Evolutionary conservation across 2,888 invertebrate species (phyloP), one percentile per base, ranked within the genome.

Genomic region (Drosophila percnosoma): DNA sequence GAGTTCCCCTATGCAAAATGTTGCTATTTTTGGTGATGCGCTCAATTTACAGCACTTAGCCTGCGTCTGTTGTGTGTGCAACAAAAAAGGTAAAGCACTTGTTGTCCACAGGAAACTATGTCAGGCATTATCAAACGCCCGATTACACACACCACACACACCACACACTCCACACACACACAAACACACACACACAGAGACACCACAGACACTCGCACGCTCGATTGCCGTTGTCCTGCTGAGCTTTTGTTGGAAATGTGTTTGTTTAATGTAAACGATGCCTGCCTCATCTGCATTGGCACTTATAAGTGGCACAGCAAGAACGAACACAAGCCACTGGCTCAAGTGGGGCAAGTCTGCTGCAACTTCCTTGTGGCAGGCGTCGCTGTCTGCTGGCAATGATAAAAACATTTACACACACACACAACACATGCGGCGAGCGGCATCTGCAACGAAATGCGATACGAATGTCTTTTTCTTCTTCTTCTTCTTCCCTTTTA

Each of bases 1-100:
- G 21, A 51, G 42, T 58, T 49, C 45, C 51, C 29, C 59, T 34
- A 67, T 59, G 61, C 57, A 76, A 76, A 76, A 62, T 74, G 73
- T 60, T 71, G 76, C 69, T 75, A 75, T 73, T 80, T 75, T 78
- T 75, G 73, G 76, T 69, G 83, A 81, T 83, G 81, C 78, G 83
- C 85, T 83, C 85, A 84, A 84, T 81, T 83, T 84, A 79, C 83
- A 81, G 81, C 85, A 83, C 85, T 78, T 74, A 73, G 52, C 40
- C 33, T 33, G 33, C 4, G 33, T 33, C 33, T 33, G 15, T 36
- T 36, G 36, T 36, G 7, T 15, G 33, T 33, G 33, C 33, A 33
- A 33, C 33, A 18, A 27, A 34, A 31, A 59, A 36, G n/a, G 42
- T 63, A 52, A 54, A 73, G 77, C 63, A 78, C 59, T 51, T 54